These are phyloP conservation scores for Drosophila leonis DNA, from an alignment of 2,888 invertebrate species.

Conservation along the genomic window DNA sequence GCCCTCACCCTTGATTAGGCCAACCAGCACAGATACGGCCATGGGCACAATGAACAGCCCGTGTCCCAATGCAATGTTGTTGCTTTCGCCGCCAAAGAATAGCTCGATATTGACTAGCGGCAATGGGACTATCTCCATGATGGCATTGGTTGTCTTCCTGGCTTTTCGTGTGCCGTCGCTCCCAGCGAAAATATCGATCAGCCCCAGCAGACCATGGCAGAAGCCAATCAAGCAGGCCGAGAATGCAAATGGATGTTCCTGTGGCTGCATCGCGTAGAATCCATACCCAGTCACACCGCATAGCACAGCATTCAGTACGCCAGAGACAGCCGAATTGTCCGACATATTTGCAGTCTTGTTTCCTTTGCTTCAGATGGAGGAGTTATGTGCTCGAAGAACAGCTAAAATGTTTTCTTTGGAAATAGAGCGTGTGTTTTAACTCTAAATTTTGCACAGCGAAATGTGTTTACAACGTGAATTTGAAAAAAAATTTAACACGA, in stretches of 20 bases:
- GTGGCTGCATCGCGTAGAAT: conserved; percentile 49
- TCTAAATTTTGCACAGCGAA: conserved; percentile 9
- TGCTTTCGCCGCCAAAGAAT: conserved; percentile 57
- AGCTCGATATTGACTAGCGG: conserved; percentile 76
- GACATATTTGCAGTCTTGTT: conserved; percentile 40
- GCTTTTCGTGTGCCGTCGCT: conserved; percentile 18
- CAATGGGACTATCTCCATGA: conserved; percentile 72
- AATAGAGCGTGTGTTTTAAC: neutral
- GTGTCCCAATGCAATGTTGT: conserved; percentile 74
- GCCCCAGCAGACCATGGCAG: conserved; percentile 70
- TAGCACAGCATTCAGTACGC: conserved; percentile 55
- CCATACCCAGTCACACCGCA: conserved; percentile 74
- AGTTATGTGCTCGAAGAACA: neutral
- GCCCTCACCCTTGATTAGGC: conserved; percentile 36
- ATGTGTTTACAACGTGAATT: conserved; percentile 12
- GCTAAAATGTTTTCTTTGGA: neutral
- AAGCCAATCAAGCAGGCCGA: conserved; percentile 73
- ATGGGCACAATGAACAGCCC: conserved; percentile 77
- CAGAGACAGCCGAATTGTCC: conserved; percentile 43
- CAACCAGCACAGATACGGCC: conserved; percentile 51
- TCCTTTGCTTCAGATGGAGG: neutral
- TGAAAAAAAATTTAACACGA: neutral
- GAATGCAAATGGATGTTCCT: conserved; percentile 73
- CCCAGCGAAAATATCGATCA: conserved; percentile 38
- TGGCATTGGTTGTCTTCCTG: conserved; percentile 30